Percentiles rank a stretch among this genome's conserved stretches.
These are phyloP conservation scores for Pachycephala philippinensis DNA, from an alignment of 2,113 vertebrate genomes.

Conservation along the genomic window DNA sequence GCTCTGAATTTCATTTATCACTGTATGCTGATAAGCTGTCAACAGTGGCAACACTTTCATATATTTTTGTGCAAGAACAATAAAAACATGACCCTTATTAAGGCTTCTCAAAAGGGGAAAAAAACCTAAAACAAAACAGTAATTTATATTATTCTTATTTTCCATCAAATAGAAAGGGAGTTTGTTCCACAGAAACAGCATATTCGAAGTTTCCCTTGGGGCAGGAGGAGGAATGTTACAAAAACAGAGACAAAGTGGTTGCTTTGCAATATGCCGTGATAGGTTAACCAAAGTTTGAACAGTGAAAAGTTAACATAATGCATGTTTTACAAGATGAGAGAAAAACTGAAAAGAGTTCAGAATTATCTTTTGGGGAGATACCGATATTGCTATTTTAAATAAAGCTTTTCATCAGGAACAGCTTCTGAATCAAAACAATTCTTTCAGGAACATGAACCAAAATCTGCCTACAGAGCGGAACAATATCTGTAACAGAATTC, in stretches of 20 bases:
- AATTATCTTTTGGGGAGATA: conserved; percentile 26
- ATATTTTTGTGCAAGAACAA: neutral
- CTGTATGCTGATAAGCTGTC: neutral
- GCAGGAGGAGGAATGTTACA: conserved; percentile 39
- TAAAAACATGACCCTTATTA: conserved; percentile 12
- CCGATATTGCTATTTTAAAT: neutral
- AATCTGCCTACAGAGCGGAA: neutral
- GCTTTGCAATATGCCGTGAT: conserved; percentile 29
- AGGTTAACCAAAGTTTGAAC: conserved; percentile 53
- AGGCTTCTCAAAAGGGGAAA: neutral
- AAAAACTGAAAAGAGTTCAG: conserved; percentile 24
- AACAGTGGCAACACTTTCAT: neutral
- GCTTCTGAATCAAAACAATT: conserved; percentile 42
- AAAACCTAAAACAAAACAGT: neutral
- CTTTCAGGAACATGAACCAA: neutral
- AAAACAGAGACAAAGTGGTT: conserved; percentile 45
- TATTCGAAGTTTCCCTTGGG: conserved; percentile 34
- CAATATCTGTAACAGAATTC: neutral
- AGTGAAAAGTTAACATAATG: neutral
- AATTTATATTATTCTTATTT: conserved; percentile 24
- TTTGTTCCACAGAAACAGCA: conserved; percentile 17
- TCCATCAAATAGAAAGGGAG: conserved; percentile 61
- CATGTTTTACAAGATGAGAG: conserved; percentile 5
- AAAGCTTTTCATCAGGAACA: neutral
- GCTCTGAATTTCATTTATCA: conserved; percentile 20